phyloP scores from a whole-genome alignment of 2,113 vertebrate species.

The Oncorhynchus tshawytscha region DNA sequence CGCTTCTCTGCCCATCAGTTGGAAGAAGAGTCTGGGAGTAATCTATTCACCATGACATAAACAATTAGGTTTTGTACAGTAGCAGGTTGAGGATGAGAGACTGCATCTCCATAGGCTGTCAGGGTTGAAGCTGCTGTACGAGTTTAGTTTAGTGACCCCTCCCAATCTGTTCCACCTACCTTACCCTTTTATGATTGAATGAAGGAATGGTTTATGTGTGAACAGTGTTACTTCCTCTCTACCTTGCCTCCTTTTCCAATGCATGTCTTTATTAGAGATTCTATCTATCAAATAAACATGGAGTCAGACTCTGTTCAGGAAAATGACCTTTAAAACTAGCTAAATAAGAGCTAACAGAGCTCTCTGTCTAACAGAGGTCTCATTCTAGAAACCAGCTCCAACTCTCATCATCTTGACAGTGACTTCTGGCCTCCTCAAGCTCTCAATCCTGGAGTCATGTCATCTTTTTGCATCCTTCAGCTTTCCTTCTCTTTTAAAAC shows the following conservation, averaged over 20 bases:
- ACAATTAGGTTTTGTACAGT: constrained; percentile 34
- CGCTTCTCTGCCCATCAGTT: constrained; percentile 51
- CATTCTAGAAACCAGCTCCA: not conserved
- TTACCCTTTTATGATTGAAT: constrained; percentile 6
- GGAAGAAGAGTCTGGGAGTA: constrained; percentile 21
- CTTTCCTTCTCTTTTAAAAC: constrained; percentile 36
- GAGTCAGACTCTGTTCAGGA: constrained; percentile 2
- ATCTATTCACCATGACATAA: constrained; percentile 46
- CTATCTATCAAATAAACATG: not conserved
- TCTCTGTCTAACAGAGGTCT: not conserved
- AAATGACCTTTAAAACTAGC: not conserved
- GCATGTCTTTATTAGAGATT: not conserved
- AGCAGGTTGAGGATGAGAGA: constrained; percentile 28
- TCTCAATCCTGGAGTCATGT: constrained; percentile 38
- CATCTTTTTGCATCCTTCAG: constrained; percentile 31
- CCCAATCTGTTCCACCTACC: not conserved
- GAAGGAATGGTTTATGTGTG: constrained; percentile 1
- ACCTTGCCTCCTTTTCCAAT: not conserved
- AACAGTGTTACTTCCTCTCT: not conserved
- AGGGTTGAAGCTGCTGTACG: not conserved
- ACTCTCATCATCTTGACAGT: not conserved
- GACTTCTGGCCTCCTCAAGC: not conserved
- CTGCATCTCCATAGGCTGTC: constrained; percentile 17
- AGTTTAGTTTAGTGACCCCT: not conserved
- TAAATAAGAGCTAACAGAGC: not conserved